phyloP scores from a whole-genome alignment of 2,797 vertebrate genomes.

The Staurois parvus region DNA sequence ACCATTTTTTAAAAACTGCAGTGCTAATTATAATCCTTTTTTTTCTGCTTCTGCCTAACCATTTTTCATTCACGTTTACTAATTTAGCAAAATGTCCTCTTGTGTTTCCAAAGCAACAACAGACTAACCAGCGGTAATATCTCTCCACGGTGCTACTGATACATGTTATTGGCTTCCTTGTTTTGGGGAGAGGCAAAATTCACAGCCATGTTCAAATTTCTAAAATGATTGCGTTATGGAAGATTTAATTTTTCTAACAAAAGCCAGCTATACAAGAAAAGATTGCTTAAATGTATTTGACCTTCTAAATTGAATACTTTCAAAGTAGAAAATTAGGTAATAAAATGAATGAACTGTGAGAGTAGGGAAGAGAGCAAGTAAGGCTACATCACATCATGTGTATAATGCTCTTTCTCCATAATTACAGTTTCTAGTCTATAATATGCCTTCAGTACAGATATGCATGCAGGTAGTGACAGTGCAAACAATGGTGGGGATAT shows the following conservation, averaged over 20 bases:
- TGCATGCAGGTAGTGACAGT: background rate
- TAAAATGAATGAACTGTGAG: slow-evolving; percentile 52
- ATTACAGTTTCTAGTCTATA: slow-evolving; percentile 19
- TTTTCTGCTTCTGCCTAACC: background rate
- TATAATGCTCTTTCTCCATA: slow-evolving; percentile 25
- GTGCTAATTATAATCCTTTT: background rate
- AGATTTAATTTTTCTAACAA: slow-evolving; percentile 52
- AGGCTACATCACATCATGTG: slow-evolving; percentile 39
- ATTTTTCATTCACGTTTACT: background rate
- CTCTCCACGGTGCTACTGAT: slow-evolving; percentile 12
- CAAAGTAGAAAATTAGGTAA: slow-evolving; percentile 50
- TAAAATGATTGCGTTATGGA: slow-evolving; percentile 38
- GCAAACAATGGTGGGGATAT: background rate
- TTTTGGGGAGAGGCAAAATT: slow-evolving; percentile 9
- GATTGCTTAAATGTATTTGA: slow-evolving; percentile 44
- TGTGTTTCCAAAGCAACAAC: slow-evolving; percentile 9
- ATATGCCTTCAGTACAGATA: slow-evolving; percentile 19
- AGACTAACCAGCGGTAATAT: slow-evolving; percentile 23
- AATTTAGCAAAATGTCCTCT: background rate
- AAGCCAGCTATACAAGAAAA: slow-evolving; percentile 43
- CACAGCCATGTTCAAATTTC: slow-evolving; percentile 16
- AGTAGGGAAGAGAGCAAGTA: slow-evolving; percentile 22
- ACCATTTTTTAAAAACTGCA: background rate
- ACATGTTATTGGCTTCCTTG: slow-evolving; percentile 22
- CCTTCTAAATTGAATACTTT: slow-evolving; percentile 52